Base-by-base conservation (phyloP, 2,888 invertebrate genomes). In the Yponomeuta sedellus region DNA sequence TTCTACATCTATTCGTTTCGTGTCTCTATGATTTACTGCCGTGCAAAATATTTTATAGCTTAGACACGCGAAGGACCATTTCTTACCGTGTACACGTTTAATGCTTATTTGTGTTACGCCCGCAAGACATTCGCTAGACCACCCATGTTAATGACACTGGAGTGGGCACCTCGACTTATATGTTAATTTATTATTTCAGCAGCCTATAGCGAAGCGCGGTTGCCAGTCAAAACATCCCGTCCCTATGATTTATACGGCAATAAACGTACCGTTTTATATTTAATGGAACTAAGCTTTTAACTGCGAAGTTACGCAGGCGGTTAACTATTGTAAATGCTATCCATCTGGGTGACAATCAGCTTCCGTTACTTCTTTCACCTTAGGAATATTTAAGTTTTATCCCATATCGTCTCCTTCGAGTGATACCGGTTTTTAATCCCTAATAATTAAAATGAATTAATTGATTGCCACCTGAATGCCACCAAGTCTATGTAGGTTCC, bases 121-220 rank as follows among this genome's bases (percentile, higher is more conserved):
- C 44, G 44, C 44, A 5, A 52, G 44, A 52, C n/a, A 61, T 61
- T 12, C 28, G 25, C 34, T 12, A 74, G 90, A 91, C 90, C 90
- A 89, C 91, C 90, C 88, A 85, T 75, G 79, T 70, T 81, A 82
- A 79, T 80, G 79, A 79, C 73, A 76, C 70, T 73, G 74, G 77
- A 81, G 83, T 82, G 83, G 81, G 82, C 82, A 82, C 76, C 78
- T 78, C 79, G 84, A 85, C 88, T 86, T 82, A 78, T 80, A 76
- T 75, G 77, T 78, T 84, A 87, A 89, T 90, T 88, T 90, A 91
- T 88, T 88, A 88, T 90, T 89, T 86, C 88, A 85, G 88, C 81
- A 80, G 86, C 82, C 69, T 73, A 75, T 74, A 80, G 73, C 73
- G 65, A 76, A 75, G 79, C 79, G 80, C 76, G 74, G 76, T 67